Conservation (phyloP, 2,888 invertebrate genomes). For the Charanyca ferruginea region DNA sequence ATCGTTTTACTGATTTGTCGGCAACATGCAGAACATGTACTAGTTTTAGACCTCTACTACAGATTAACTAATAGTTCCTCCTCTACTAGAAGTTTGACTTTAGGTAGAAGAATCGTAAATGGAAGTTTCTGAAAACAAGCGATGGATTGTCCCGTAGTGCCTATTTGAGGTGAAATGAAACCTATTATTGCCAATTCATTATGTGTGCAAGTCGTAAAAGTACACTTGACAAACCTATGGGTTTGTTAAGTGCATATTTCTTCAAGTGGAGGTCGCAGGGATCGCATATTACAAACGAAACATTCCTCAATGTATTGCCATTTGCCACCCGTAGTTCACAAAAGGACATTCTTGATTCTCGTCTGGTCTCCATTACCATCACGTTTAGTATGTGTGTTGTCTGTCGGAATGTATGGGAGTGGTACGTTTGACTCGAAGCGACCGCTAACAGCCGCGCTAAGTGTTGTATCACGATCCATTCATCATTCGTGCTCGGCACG, state of each 20-base stretch:
- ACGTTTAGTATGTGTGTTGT: constrained; percentile 75
- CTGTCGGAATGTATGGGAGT: constrained; percentile 83
- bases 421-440: constrained; percentile 61
- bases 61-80: too few species aligned
- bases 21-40: neutral
- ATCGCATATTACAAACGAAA: neutral
- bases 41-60: neutral
- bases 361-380: constrained; percentile 39
- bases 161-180: too few species aligned
- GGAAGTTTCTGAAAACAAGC: neutral
- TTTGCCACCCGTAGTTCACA: constrained; percentile 8
- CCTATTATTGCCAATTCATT: too few species aligned
- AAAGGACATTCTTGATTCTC: constrained; percentile 29
- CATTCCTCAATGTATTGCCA: constrained; percentile 1
- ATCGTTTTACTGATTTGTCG: constrained; percentile 20
- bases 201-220: too few species aligned
- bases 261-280: neutral
- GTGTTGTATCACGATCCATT: constrained; percentile 50
- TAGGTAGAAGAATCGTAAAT: neutral
- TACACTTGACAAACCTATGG: too few species aligned
- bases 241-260: too few species aligned
- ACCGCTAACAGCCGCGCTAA: constrained; percentile 55
- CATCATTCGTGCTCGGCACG: constrained; percentile 32
- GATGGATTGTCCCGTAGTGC: too few species aligned
- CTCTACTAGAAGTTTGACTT: too few species aligned